Evolutionary conservation across 2,888 invertebrate species (phyloP).

Genomic region (Lumbricus terrestris): DNA sequence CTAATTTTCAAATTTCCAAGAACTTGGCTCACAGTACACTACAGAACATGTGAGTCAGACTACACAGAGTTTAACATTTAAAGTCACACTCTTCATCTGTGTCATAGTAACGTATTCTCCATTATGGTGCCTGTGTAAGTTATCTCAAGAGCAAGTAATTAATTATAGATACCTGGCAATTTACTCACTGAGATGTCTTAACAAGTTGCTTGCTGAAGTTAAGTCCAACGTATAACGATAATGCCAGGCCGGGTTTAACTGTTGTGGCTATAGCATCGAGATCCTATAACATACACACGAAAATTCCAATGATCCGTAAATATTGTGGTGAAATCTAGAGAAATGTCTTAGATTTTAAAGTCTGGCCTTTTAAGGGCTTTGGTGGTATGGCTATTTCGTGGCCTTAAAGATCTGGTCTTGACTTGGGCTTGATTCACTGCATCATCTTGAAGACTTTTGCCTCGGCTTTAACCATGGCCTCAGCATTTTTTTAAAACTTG

Average conservation of each 20-base stretch:
- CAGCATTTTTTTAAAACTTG: too few species aligned
- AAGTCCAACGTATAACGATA: slow-evolving; percentile 78
- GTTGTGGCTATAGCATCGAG: slow-evolving; percentile 87
- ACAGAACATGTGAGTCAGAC: neutral
- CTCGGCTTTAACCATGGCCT: too few species aligned
- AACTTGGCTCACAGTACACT: neutral
- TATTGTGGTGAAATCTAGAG: neutral
- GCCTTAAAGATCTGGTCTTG: too few species aligned
- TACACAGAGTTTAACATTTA: neutral
- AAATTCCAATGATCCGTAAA: neutral
- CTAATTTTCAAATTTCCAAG: neutral
- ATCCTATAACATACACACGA: slow-evolving; percentile 60
- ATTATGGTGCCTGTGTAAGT: neutral
- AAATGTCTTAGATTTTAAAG: neutral
- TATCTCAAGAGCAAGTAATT: neutral
- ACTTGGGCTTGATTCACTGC: too few species aligned
- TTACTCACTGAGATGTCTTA: slow-evolving; percentile 57
- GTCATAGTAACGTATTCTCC: neutral
- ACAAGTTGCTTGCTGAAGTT: slow-evolving; percentile 79
- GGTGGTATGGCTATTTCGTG: too few species aligned
- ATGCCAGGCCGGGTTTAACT: slow-evolving; percentile 79
- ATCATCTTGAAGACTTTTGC: too few species aligned
- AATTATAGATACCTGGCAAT: slow-evolving; percentile 13
- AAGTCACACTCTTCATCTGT: neutral
- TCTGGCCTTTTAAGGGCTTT: neutral